Conservation (phyloP, 2,888 invertebrate genomes). For the Amphimallon solstitiale region DNA sequence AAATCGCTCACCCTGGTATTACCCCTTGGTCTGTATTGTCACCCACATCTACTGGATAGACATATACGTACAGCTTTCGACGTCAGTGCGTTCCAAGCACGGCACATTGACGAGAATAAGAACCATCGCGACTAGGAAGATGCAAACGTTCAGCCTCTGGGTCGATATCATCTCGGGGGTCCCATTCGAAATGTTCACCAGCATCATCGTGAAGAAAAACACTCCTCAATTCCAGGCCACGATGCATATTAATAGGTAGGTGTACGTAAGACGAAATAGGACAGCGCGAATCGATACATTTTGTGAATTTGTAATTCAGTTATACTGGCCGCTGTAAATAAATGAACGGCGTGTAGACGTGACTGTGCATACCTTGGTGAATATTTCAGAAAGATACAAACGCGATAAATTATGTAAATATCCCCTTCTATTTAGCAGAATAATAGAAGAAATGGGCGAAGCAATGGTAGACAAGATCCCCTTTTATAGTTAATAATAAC, state of each 20-base stretch:
- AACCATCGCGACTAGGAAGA: conserved; percentile 22
- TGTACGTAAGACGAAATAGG: too few species aligned
- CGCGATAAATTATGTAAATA: too few species aligned
- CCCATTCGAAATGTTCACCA: conserved; percentile 34
- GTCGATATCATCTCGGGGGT: conserved; percentile 31
- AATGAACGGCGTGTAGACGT: too few species aligned
- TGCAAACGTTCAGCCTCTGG: conserved; percentile 36
- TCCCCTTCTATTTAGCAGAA: too few species aligned
- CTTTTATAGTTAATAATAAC: too few species aligned
- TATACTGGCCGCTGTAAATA: too few species aligned
- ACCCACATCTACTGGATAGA: conserved; percentile 44
- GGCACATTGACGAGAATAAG: conserved; percentile 18
- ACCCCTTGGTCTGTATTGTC: conserved; percentile 17
- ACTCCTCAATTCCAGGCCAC: conserved; percentile 2
- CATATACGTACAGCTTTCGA: conserved; percentile 47
- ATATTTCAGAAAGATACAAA: too few species aligned
- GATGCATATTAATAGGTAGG: conserved; percentile 31
- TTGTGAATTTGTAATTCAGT: too few species aligned
- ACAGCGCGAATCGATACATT: too few species aligned
- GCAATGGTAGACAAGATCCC: too few species aligned
- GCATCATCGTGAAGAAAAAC: conserved; percentile 18
- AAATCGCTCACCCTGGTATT: conserved; percentile 25
- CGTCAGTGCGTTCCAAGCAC: conserved; percentile 44
- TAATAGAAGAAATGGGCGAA: too few species aligned
- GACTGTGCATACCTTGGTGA: too few species aligned